phyloP scores from a whole-genome alignment of 2,797 vertebrate species.

The Gymnothorax javanicus region DNA sequence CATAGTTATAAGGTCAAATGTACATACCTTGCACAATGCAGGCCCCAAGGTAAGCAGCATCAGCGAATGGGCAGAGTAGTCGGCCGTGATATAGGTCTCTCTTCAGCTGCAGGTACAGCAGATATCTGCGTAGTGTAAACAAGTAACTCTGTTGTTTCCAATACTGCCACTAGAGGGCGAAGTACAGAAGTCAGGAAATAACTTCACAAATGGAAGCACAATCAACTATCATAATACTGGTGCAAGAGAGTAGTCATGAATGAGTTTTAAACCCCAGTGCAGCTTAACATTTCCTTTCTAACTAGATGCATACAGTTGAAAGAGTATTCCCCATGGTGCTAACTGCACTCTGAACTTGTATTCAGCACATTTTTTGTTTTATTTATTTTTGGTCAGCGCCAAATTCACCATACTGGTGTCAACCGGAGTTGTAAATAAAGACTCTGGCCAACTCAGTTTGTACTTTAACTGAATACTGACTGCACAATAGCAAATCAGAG shows the following conservation, averaged over 20 bases:
- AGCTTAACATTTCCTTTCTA: neutral
- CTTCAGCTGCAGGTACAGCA: conserved; percentile 94
- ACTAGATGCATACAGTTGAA: neutral
- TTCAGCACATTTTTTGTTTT: neutral
- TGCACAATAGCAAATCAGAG: no score
- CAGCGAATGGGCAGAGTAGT: conserved; percentile 90
- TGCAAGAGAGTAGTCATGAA: neutral
- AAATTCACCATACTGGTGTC: neutral
- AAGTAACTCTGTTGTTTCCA: neutral
- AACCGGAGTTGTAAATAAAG: no score
- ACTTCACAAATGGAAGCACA: neutral
- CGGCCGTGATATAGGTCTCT: conserved; percentile 96
- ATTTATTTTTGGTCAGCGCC: neutral
- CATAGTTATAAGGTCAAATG: neutral
- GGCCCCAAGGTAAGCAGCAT: conserved; percentile 92
- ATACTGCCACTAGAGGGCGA: conserved; percentile 33
- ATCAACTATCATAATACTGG: neutral
- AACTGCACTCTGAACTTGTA: neutral
- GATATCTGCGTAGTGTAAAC: conserved; percentile 77
- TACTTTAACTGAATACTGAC: no score
- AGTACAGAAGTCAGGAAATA: neutral
- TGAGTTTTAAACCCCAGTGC: neutral
- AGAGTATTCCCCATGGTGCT: neutral
- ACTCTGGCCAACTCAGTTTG: no score
- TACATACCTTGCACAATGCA: conserved; percentile 91